Base-by-base conservation (phyloP, 2,113 vertebrate species). In the Nerophis ophidion region DNA sequence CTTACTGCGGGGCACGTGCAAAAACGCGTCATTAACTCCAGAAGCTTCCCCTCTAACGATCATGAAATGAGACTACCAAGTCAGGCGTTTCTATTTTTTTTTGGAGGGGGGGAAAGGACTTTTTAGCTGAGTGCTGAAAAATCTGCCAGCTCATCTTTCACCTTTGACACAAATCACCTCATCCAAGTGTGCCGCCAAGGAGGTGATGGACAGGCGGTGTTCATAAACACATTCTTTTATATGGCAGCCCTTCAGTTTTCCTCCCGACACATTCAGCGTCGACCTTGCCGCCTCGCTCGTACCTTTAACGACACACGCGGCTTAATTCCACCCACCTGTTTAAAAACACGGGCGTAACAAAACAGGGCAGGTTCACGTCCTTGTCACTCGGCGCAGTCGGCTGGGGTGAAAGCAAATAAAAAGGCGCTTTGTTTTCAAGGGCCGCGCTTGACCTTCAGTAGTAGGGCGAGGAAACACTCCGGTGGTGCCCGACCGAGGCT, bases 141-240 rank as follows among this genome's bases (percentile, higher is more conserved):
- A 74, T 71, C 45, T 38, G 55, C 60, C 65, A 72, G 69, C 66
- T 77, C 82, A 83, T 86, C 75, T 74, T 76, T 87, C 83, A 84
- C 68, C 78, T 63, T 1, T 69, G 84, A 84, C 81, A 81, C 75
- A 75, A 84, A 85, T 85, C 64, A 81, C 79, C 84, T 81, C 80
- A 88, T 79, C 83, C 79, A 81, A 44, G 69, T 75, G 70, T 73
- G 71, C 74, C 11, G 76, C 48, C 62, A 70, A 74, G 36, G 75
- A 62, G 44, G 68, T 77, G 83, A 84, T 60, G 83, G 77, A 82
- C 82, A 81, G 70, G 48, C 66, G 74, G 77, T 69, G 71, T 80
- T 85, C 79, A 87, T 83, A 87, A 87, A 86, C 71, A 71, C 78
- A 66, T 63, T 61, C 62, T 80, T 83, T 74, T 72, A 65, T 81